phyloP scores from a whole-genome alignment of 2,888 invertebrate genomes.

The Acanthoscelides obtectus region DNA sequence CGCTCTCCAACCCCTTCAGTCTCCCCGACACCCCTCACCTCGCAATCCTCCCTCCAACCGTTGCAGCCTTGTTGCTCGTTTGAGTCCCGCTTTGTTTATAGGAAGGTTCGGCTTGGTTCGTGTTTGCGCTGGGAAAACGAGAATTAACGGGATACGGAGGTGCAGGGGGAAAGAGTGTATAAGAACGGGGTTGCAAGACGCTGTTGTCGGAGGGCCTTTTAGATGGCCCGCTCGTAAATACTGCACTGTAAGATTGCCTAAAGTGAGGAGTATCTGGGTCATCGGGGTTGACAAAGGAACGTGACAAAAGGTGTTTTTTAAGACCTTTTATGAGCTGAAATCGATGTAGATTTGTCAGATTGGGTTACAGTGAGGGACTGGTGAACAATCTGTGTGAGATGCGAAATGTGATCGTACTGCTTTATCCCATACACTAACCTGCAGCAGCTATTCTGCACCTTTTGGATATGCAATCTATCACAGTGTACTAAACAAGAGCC shows the following conservation, averaged over 20 bases:
- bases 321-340: neutral
- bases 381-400: too few species aligned
- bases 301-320: neutral
- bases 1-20: neutral
- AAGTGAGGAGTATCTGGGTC: neutral
- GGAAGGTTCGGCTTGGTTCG: neutral
- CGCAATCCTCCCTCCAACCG: neutral
- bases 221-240: neutral
- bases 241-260: neutral
- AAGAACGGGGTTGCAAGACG: neutral
- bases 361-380: too few species aligned
- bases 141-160: neutral
- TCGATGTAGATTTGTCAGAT: neutral
- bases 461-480: too few species aligned
- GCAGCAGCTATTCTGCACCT: too few species aligned
- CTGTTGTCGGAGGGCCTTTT: neutral
- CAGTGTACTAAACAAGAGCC: too few species aligned
- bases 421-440: too few species aligned
- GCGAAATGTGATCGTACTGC: too few species aligned
- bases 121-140: neutral
- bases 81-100: neutral
- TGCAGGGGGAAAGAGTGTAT: neutral
- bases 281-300: neutral
- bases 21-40: neutral
- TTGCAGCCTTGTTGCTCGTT: neutral